phyloP scores from a whole-genome alignment of 2,797 vertebrate genomes.

The Enoplosus armatus region DNA sequence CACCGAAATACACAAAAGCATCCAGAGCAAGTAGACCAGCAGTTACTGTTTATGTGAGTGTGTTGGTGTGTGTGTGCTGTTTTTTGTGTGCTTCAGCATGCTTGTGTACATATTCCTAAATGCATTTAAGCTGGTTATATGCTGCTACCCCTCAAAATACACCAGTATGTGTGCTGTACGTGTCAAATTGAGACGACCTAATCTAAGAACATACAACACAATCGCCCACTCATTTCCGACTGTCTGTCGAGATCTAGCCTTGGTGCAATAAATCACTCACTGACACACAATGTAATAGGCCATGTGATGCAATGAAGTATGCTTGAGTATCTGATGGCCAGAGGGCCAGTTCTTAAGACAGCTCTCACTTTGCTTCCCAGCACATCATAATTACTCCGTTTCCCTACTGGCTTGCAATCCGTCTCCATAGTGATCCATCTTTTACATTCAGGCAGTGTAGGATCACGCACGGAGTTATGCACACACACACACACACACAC shows the following conservation, averaged over 20 bases:
- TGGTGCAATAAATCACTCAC: constrained; percentile 76
- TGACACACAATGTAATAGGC: constrained; percentile 79
- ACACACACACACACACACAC: constrained; percentile 6
- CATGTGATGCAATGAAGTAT: constrained; percentile 71
- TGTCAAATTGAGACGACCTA: constrained; percentile 57
- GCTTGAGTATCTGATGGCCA: constrained; percentile 73
- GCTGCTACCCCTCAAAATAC: constrained; percentile 28
- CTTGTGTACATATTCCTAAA: constrained; percentile 9
- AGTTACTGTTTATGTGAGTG: constrained; percentile 4
- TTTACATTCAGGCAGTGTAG: constrained; percentile 60
- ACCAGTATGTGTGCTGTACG: background rate
- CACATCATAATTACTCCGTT: constrained; percentile 82
- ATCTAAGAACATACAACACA: constrained; percentile 53
- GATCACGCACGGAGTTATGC: constrained; percentile 13
- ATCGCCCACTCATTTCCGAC: constrained; percentile 49
- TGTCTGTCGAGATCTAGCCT: constrained; percentile 57
- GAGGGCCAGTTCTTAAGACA: constrained; percentile 69
- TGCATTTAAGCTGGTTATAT: constrained; percentile 33
- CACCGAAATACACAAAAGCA: background rate
- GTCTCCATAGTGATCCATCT: constrained; percentile 77
- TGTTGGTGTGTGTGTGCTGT: background rate
- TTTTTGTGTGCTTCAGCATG: constrained; percentile 18
- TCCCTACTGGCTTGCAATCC: constrained; percentile 77
- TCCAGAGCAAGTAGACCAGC: constrained; percentile 15
- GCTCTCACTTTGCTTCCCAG: constrained; percentile 74